Conservation (phyloP, 1,140 invertebrate species). For the Penaeus japonicus region DNA sequence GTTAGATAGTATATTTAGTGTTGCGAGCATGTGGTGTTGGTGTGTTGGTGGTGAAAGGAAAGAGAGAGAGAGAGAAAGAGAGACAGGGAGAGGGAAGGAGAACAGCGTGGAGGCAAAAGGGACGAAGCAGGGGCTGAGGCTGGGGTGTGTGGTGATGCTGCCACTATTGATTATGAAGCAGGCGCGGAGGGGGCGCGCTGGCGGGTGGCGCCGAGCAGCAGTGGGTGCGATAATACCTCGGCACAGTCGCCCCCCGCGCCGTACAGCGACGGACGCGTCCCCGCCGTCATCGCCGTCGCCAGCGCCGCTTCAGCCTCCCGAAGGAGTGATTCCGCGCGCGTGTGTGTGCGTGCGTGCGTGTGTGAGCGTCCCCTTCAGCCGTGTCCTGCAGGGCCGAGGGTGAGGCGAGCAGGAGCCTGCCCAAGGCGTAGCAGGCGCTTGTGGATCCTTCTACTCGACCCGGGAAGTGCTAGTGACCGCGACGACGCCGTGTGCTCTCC, state of each 20-base stretch:
- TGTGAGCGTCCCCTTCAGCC: too few species aligned
- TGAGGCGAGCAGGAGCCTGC: too few species aligned
- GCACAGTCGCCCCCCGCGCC: conserved; percentile 42
- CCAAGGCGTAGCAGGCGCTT: too few species aligned
- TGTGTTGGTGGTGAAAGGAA: too few species aligned
- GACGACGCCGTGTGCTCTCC: neutral
- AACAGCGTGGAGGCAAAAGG: neutral
- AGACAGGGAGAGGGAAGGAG: neutral
- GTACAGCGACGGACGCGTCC: conserved; percentile 63
- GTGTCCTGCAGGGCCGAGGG: too few species aligned
- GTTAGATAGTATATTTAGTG: too few species aligned
- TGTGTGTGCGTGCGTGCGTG: conserved; percentile 60
- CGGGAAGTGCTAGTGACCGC: too few species aligned
- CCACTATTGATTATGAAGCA: conserved; percentile 47
- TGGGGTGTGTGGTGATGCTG: neutral
- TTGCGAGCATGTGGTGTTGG: too few species aligned
- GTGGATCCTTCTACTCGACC: too few species aligned
- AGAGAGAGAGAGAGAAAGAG: neutral
- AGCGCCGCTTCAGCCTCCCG: conserved; percentile 60
- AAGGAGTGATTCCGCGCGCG: conserved; percentile 59
- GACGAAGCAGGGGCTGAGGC: conserved; percentile 7
- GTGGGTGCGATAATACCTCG: conserved; percentile 37
- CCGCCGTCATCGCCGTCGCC: conserved; percentile 62
- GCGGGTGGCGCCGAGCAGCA: conserved; percentile 1
- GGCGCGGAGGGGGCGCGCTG: conserved; percentile 15